These are phyloP conservation scores for Andrena hattorfiana DNA, from an alignment of 2,888 invertebrate species.

Conservation along the genomic window DNA sequence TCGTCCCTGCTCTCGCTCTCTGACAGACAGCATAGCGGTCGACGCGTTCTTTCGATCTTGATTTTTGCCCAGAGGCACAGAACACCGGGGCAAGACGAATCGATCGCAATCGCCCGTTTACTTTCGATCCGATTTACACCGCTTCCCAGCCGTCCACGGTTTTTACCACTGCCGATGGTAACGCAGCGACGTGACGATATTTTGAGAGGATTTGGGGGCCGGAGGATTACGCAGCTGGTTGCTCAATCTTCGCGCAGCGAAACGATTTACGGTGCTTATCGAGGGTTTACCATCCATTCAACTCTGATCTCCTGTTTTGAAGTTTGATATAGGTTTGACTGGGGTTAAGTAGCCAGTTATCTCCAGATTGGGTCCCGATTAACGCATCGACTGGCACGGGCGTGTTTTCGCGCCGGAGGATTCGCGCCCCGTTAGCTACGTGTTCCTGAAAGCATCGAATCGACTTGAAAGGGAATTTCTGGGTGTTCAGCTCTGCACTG, in stretches of 20 bases:
- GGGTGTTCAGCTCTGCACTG: too few relatives aligned
- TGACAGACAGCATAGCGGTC: background rate
- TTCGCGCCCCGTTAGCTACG: too few relatives aligned
- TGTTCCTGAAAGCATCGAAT: too few relatives aligned
- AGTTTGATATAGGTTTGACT: background rate
- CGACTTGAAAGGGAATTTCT: too few relatives aligned
- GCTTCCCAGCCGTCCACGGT: conserved; percentile 16
- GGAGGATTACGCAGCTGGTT: background rate
- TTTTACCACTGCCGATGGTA: background rate
- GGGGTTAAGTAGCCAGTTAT: too few relatives aligned
- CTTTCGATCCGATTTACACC: conserved; percentile 40
- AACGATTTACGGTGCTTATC: background rate
- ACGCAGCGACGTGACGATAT: background rate
- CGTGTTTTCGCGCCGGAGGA: too few relatives aligned
- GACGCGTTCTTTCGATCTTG: conserved; percentile 21
- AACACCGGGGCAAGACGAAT: conserved; percentile 22
- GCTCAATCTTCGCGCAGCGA: background rate
- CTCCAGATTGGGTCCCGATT: too few relatives aligned
- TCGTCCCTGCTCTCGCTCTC: background rate
- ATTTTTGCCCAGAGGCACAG: conserved; percentile 6
- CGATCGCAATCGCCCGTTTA: conserved; percentile 39
- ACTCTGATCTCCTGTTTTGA: too few relatives aligned
- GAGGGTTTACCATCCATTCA: too few relatives aligned
- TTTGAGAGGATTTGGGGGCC: background rate
- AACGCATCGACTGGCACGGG: too few relatives aligned